Evolutionary conservation across 2,888 invertebrate genomes (phyloP).

Genomic region (Xanthorhoe designata): DNA sequence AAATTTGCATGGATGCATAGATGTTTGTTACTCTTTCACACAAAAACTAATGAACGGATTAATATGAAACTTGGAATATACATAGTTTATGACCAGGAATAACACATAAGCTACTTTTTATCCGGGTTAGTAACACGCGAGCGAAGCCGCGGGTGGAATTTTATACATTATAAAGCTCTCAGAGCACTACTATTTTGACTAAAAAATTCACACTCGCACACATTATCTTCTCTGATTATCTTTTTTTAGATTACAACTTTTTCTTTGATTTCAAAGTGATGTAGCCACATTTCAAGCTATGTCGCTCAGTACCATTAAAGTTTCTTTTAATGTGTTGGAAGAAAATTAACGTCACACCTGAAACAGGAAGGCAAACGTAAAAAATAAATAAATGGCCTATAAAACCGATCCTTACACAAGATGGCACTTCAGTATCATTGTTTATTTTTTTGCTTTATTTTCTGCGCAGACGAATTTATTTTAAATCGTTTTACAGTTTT

Average conservation of each 20-base stretch:
- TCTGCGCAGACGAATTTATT: slow-evolving; percentile 13
- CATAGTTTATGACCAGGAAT: no score
- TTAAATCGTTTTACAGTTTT: slow-evolving; percentile 6
- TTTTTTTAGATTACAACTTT: no score
- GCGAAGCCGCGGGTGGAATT: no score
- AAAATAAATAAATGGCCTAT: slow-evolving; percentile 60
- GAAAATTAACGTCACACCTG: slow-evolving; percentile 69
- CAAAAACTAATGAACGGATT: no score
- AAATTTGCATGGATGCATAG: no score
- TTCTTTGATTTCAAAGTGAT: slow-evolving; percentile 8
- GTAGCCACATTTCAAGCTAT: slow-evolving; percentile 15
- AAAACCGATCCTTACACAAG: slow-evolving; percentile 57
- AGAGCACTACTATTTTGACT: no score
- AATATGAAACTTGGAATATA: no score
- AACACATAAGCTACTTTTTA: no score
- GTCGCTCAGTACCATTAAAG: slow-evolving; percentile 56
- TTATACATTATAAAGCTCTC: no score
- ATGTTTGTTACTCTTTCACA: no score
- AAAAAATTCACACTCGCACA: no score
- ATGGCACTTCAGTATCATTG: slow-evolving; percentile 51
- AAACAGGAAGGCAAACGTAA: slow-evolving; percentile 56
- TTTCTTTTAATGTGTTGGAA: slow-evolving; percentile 65
- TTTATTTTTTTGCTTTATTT: slow-evolving; percentile 39
- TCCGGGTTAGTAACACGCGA: no score
- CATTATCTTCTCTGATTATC: neutral